Evolutionary conservation across 2,888 invertebrate species (phyloP).

Genomic region (Ophion obscuratus): DNA sequence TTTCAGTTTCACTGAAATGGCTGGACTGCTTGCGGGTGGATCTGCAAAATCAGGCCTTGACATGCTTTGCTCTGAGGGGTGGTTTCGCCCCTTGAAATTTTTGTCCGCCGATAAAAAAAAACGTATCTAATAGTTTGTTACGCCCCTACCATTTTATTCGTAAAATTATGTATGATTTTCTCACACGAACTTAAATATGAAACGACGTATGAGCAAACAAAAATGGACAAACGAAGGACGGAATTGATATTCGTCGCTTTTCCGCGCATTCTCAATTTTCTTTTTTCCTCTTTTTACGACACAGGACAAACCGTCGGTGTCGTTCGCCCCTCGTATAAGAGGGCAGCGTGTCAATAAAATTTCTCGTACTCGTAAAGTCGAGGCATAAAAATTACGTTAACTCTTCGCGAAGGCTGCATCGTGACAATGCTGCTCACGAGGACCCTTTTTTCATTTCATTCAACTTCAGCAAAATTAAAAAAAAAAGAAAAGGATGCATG

Average conservation of each 20-base stretch:
- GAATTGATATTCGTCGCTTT: not conserved
- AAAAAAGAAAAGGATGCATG: not conserved
- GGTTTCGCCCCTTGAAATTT: too few species aligned
- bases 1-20: too few species aligned
- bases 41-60: too few species aligned
- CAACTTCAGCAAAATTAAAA: not conserved
- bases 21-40: too few species aligned
- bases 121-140: too few species aligned
- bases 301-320: slow-evolving; percentile 46
- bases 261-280: not conserved
- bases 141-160: not conserved
- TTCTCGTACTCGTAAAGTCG: slow-evolving; percentile 66
- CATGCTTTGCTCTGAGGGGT: too few species aligned
- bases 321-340: slow-evolving; percentile 19
- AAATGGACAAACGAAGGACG: not conserved
- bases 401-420: slow-evolving; percentile 63
- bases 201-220: not conserved
- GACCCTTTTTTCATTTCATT: slow-evolving; percentile 17
- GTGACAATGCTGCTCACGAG: not conserved
- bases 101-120: too few species aligned
- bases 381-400: slow-evolving; percentile 69
- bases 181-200: not conserved
- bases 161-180: not conserved
- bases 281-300: slow-evolving; percentile 52
- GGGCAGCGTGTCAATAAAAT: slow-evolving; percentile 64